Evolutionary conservation across 2,797 vertebrate species (phyloP).

Genomic region (Falco naumanni): DNA sequence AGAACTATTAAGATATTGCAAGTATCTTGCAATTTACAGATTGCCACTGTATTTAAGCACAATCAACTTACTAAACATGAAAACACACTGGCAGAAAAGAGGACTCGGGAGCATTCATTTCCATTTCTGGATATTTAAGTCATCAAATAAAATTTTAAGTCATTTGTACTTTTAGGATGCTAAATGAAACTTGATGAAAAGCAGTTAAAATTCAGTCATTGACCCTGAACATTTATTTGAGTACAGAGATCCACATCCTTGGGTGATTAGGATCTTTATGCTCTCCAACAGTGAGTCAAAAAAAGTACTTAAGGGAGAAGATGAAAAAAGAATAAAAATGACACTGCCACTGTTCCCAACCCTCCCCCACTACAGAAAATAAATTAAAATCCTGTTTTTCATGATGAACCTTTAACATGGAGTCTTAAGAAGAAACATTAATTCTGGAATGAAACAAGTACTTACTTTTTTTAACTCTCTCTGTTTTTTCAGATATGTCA

Average conservation of each 20-base stretch:
- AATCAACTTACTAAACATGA: not conserved
- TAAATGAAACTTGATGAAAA: not conserved
- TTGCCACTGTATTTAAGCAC: not conserved
- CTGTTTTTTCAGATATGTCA: not conserved
- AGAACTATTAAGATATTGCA: not conserved
- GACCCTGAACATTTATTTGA: not conserved
- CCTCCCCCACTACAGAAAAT: not conserved
- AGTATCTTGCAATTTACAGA: not conserved
- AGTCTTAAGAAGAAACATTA: not conserved
- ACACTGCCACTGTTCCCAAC: not conserved
- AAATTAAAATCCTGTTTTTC: not conserved
- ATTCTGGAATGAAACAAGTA: not conserved
- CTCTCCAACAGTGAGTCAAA: not conserved
- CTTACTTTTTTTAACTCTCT: not conserved
- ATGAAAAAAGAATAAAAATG: not conserved
- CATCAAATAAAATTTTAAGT: not conserved
- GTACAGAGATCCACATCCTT: not conserved
- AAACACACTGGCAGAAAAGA: not conserved
- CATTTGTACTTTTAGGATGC: not conserved
- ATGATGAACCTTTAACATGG: not conserved
- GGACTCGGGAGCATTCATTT: not conserved
- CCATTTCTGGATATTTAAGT: not conserved
- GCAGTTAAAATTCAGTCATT: not conserved
- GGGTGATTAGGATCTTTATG: not conserved
- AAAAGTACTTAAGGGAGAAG: not conserved